Evolutionary conservation across 1,140 invertebrate genomes (phyloP).

Genomic region (Zaprionus kolodkinae): DNA sequence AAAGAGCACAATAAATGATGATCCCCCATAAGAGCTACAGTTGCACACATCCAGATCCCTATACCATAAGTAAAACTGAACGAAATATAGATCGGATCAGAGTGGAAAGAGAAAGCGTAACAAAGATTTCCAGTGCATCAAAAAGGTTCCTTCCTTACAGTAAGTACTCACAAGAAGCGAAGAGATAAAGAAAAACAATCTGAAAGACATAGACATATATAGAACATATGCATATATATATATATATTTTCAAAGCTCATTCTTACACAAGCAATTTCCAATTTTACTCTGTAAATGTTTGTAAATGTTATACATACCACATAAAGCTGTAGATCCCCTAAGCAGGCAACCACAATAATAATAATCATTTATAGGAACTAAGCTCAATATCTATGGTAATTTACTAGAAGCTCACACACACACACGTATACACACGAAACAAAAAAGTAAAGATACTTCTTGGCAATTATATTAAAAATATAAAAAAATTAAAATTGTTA

Average conservation of each 20-base stretch:
- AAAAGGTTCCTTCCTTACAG: slow-evolving; percentile 72
- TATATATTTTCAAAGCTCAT: slow-evolving; percentile 9
- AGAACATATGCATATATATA: slow-evolving; percentile 22
- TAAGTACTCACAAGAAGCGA: slow-evolving; percentile 51
- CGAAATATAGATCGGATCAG: neutral
- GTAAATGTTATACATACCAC: slow-evolving; percentile 38
- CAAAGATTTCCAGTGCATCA: slow-evolving; percentile 45
- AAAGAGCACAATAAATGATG: slow-evolving; percentile 17
- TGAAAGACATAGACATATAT: slow-evolving; percentile 8
- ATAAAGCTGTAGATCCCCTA: slow-evolving; percentile 14
- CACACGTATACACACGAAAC: slow-evolving; percentile 15
- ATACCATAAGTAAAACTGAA: neutral
- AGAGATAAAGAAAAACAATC: slow-evolving; percentile 22
- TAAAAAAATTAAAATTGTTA: slow-evolving; percentile 25
- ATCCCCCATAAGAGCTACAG: neutral
- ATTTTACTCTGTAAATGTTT: slow-evolving; percentile 64
- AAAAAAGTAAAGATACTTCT: slow-evolving; percentile 43
- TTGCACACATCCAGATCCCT: slow-evolving; percentile 20
- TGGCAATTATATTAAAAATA: slow-evolving; percentile 69
- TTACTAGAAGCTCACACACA: slow-evolving; percentile 52
- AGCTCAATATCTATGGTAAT: slow-evolving; percentile 62
- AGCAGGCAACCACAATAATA: slow-evolving; percentile 13
- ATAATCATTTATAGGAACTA: slow-evolving; percentile 62
- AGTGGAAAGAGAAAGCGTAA: slow-evolving; percentile 11
- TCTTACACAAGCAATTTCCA: slow-evolving; percentile 32